A percentile compares a stretch with the other conserved stretches of the same genome.
These are phyloP conservation scores for Empidonax alnorum DNA, from an alignment of 2,113 vertebrate genomes.

Conservation along the genomic window DNA sequence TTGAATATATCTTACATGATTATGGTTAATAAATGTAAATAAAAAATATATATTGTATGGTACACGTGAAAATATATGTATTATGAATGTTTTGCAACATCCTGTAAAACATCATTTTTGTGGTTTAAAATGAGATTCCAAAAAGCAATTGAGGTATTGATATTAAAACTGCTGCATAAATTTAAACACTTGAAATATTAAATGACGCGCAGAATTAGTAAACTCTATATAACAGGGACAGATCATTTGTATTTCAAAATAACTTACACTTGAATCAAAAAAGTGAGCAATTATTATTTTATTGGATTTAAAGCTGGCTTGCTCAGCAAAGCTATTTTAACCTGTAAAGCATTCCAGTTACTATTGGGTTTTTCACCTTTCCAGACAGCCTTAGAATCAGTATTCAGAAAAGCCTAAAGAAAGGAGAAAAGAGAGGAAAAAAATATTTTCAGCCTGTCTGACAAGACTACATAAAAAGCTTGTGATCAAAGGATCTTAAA, in stretches of 20 bases:
- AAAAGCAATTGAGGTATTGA: background rate
- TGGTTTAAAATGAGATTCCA: constrained; percentile 9
- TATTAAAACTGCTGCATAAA: background rate
- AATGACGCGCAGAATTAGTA: background rate
- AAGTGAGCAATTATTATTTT: background rate
- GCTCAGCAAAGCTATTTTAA: constrained; percentile 35
- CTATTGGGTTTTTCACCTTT: constrained; percentile 18
- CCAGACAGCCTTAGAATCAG: constrained; percentile 56
- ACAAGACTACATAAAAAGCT: constrained; percentile 77
- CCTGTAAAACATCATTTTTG: background rate
- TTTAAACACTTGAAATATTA: background rate
- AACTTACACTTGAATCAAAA: background rate
- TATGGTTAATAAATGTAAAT: constrained; percentile 19
- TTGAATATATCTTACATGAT: constrained; percentile 39
- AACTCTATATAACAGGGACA: background rate
- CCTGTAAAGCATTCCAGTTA: constrained; percentile 23
- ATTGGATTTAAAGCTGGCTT: background rate
- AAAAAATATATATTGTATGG: background rate
- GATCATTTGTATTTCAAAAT: background rate
- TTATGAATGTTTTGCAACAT: background rate
- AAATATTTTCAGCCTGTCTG: constrained; percentile 81
- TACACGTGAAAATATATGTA: background rate
- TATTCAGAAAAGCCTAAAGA: constrained; percentile 63
- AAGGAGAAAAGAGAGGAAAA: constrained; percentile 65
- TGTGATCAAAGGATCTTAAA: constrained; percentile 79